phyloP scores from a whole-genome alignment of 2,888 invertebrate genomes.

The Tolmerus cingulatus region DNA sequence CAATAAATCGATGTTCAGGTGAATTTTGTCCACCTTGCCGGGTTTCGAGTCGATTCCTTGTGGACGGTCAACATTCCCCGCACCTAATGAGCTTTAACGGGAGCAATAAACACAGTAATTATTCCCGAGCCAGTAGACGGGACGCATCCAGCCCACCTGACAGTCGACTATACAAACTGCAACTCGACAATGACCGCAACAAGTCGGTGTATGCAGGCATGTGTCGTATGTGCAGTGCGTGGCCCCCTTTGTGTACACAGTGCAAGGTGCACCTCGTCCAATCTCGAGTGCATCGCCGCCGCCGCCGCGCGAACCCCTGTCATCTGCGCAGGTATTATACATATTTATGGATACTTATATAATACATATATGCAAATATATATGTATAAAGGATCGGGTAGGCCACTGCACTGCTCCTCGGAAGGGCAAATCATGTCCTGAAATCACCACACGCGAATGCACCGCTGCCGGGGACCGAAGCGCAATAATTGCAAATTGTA shows the following conservation, averaged over 20 bases:
- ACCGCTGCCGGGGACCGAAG: not conserved
- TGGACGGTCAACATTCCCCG: not conserved
- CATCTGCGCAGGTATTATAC: constrained; percentile 19
- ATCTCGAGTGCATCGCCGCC: not conserved
- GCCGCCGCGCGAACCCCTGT: not conserved
- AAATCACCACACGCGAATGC: constrained; percentile 41
- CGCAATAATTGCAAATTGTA: constrained; percentile 34
- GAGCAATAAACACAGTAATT: constrained; percentile 28
- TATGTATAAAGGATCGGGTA: not conserved
- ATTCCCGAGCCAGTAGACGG: not conserved
- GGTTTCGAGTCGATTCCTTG: not conserved
- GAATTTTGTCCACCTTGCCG: constrained; percentile 3
- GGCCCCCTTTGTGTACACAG: not conserved
- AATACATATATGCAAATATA: no score
- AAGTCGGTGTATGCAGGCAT: not conserved
- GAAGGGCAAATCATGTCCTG: not conserved
- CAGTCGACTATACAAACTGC: not conserved
- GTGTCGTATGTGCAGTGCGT: not conserved
- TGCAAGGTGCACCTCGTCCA: constrained; percentile 33
- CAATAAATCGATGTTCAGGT: constrained; percentile 23
- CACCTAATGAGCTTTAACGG: constrained; percentile 27
- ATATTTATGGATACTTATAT: not conserved
- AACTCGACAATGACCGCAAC: not conserved
- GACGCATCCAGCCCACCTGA: not conserved
- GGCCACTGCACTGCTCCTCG: not conserved